Base-by-base conservation (phyloP, 2,797 vertebrate genomes). In the Rhyacichthys aspro region DNA sequence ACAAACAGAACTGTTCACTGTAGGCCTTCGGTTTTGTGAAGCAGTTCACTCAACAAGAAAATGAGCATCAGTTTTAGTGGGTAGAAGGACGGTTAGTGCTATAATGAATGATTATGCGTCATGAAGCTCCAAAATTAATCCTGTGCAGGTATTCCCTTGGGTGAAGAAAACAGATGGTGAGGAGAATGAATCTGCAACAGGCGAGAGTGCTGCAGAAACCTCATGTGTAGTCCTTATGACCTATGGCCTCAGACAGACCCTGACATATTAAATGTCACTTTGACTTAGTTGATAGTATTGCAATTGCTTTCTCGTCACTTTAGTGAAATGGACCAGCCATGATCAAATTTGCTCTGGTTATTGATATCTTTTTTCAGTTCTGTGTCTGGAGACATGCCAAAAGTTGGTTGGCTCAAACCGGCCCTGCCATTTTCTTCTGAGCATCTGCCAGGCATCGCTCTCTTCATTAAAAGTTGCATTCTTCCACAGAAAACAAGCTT, bases 11-110 rank as follows among this genome's bases (percentile, higher is more conserved):
- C 69, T 36, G 43, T 68, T 78, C 67, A 81, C 60, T 41, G 50
- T 69, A 43, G 48, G 79, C 42, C 64, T 67, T 63, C 47, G 55
- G 55, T 79, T 76, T 67, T 72, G 68, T 65, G 71, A 86, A 81
- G 85, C 67, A 78, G 83, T 88, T 90, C 89, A 91, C 74, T 90
- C 90, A 91, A 89, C 88, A 86, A 83, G 89, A 93, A 92, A 92
- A 92, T 86, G 76, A 92, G 83, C 81, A 84, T 89, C 90, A 87
- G 85, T 90, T 88, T 84, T 65, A 79, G 74, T 78, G 70, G 78
- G 85, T 81, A 63, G 79, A 85, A 80, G 88, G 90, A 90, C 89
- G 86, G 87, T 90, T 89, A 90, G 85, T 57, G 76, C 78, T 74
- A 83, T 90, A 91, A 91, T 91, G 89, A 92, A 84, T 88, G 91